Base-by-base conservation (phyloP, 2,888 invertebrate species). In the Hemicrepidius hirtus region DNA sequence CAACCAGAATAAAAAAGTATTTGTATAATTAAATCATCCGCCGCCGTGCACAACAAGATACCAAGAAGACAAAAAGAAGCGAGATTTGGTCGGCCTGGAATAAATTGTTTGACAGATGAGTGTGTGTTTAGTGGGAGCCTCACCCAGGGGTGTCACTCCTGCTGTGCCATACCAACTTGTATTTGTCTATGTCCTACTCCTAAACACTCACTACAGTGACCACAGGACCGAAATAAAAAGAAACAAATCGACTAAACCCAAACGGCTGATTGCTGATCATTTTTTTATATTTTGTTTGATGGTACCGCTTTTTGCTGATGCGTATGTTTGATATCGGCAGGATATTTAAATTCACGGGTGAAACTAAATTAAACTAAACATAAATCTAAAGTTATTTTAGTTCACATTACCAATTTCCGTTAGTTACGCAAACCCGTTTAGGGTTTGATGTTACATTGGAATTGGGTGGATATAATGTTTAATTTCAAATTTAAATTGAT, bases 121-220 rank as follows among this genome's bases (percentile, higher is more conserved):
- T 65, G 73, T 65, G 49, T 69, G 63, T 72, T 72, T 67, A 63
- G 60, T 59, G 68, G 57, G 57, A 57, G 64, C 63, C 57, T 62
- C 68, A 32, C 73, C 64, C 64, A 49, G 55, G 73, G 64, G 73
- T 69, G 65, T 62, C 60, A 50, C 68, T 73, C 73, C 73, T 55
- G 73, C 73, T 73, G 73, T 18, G 73, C 49, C 18, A 10, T 53
- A 73, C 59, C 50, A 66, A 37, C 60, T 24, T 32, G 41, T 66
- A 73, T 73, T 73, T 69, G 69, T 73, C 73, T 73, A 69, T 69
- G 73, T 68, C 68, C 57, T 37, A 28, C 21, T 59, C 16, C 35
- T 28, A 60, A 35, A 60, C 68, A 35, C 59, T 37, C 37, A 37
- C 16, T 37, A 24, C 37, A 59, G 41, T 59, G 41, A 41, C 59